Evolutionary conservation across 1,140 invertebrate species (phyloP), one percentile per base, ranked within the genome.

Genomic region (Amphibalanus amphitrite): DNA sequence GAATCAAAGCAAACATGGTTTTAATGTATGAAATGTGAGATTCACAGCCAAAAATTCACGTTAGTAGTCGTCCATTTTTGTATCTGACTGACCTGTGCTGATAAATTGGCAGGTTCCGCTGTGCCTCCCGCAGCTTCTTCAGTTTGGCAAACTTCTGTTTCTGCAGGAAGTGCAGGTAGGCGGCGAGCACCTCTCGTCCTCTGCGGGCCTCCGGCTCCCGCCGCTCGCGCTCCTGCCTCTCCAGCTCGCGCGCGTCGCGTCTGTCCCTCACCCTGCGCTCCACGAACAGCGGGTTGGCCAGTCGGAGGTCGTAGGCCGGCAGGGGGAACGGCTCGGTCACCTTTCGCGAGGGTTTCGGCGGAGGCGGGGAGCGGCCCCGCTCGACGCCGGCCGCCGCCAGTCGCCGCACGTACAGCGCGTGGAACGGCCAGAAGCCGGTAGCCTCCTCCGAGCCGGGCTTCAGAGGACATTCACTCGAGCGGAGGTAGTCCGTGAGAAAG

Each of bases 151-250:
- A 90, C 79, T 91, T 92, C 78, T 93, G 89, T 79, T 92, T 95
- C 80, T 96, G 92, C 75, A 90, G 88, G 79, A 97, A 97, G 80
- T 96, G 90, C 67, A 95, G 79, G 79, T 93, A 97, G 59, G 91
- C 82, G 29, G 82, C 74, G 75, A 90, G 83, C 72, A 79, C 79
- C 25, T 81, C 71, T 64, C 70, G 69, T 0, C 77, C 77, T 0
- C 79, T 72, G 68, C 81, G 29, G 79, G 78, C 73, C 76, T 83
- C 74, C 82, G 82, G 78, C 78, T 85, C 82, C 76, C 74, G 75
- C 40, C 69, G 85, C 47, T 82, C 85, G 73, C 85, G 76, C 65
- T 72, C 69, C 25, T 69, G 72, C n/a, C 73, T 33, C 29, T 69
- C 67, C 13, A 40, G 25, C 69, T 47, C 38, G 23, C 72, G 71